Evolutionary conservation across 2,888 invertebrate genomes (phyloP).

Genomic region (Agrochola lychnidis): DNA sequence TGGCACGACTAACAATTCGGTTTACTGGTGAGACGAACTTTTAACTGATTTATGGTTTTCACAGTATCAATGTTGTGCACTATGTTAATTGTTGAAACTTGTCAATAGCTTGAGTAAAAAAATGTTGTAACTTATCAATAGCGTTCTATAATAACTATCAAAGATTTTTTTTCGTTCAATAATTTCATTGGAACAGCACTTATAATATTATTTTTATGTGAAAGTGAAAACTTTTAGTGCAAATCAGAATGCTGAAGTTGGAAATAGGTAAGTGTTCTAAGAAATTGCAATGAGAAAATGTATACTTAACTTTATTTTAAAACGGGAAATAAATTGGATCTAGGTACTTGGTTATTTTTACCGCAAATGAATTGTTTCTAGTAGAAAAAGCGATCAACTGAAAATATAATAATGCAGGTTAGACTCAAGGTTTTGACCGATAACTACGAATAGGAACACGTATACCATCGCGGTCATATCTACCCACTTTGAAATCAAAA

Average conservation of each 20-base stretch:
- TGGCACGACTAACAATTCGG: background rate
- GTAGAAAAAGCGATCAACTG: background rate
- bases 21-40: constrained; percentile 11
- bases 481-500: no score
- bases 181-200: background rate
- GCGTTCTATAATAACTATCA: background rate
- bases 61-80: no score
- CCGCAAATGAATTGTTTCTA: background rate
- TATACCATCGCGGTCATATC: no score
- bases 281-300: background rate
- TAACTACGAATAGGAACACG: background rate
- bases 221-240: background rate
- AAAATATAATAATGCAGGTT: background rate
- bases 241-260: background rate
- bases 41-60: background rate
- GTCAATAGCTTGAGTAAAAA: background rate
- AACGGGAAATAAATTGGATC: background rate
- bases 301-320: background rate
- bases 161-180: background rate
- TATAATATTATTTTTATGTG: no score
- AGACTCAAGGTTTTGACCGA: background rate
- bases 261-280: background rate
- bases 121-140: background rate
- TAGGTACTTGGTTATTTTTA: background rate
- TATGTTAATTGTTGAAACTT: background rate